These are phyloP conservation scores for Willowsia nigromaculata DNA, from an alignment of 2,888 invertebrate species.

Conservation along the genomic window DNA sequence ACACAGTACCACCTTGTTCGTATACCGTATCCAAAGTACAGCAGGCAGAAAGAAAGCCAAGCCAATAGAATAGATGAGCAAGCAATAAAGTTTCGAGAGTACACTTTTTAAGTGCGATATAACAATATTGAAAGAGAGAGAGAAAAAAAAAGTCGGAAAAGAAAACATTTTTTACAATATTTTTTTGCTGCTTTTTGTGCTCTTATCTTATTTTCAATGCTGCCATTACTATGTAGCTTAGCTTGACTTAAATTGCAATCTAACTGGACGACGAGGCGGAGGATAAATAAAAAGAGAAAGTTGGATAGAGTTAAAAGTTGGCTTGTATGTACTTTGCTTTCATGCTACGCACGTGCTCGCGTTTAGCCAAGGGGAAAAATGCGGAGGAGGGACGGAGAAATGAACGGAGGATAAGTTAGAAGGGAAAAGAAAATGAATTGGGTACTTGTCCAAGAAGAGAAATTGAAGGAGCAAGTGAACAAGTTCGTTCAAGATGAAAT, in stretches of 20 bases:
- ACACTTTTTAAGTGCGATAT: slow-evolving; percentile 50
- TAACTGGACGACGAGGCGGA: not conserved
- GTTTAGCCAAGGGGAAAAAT: slow-evolving; percentile 45
- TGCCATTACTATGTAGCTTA: not conserved
- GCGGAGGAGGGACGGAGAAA: not conserved
- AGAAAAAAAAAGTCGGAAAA: slow-evolving; percentile 14
- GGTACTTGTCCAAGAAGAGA: slow-evolving; percentile 15
- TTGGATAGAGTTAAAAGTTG: not conserved
- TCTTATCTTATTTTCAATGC: not conserved
- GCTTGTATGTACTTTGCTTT: not conserved
- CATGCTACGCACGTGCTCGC: slow-evolving; percentile 43
- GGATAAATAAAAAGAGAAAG: not conserved
- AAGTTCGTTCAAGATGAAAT: not conserved
- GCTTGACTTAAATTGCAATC: not conserved
- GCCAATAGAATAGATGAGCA: slow-evolving; percentile 53
- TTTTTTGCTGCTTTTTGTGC: not conserved
- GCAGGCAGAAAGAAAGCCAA: slow-evolving; percentile 13
- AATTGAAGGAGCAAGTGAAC: too few species aligned
- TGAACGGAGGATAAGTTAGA: slow-evolving; percentile 5
- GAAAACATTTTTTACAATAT: slow-evolving; percentile 37
- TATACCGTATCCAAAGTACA: not conserved
- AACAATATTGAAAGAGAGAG: slow-evolving; percentile 16
- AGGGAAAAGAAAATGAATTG: slow-evolving; percentile 25
- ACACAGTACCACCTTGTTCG: not conserved
- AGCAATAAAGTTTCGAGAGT: slow-evolving; percentile 56